These are phyloP conservation scores for Sapayoa aenigma DNA, from an alignment of 2,113 vertebrate species.

Conservation along the genomic window DNA sequence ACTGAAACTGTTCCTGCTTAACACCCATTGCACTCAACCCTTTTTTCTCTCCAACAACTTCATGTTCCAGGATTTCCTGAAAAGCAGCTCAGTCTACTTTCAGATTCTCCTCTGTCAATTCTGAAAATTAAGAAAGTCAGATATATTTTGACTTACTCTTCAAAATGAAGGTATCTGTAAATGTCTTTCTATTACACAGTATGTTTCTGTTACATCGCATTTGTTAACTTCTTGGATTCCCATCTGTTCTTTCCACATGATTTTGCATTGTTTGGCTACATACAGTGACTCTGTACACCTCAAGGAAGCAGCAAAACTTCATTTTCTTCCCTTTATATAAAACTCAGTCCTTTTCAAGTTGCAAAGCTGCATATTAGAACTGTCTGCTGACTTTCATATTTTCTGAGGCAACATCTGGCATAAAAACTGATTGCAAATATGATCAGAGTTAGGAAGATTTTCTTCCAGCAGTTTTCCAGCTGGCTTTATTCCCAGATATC, in stretches of 20 bases:
- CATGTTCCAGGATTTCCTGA: background rate
- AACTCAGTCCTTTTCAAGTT: background rate
- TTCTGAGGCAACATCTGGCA: slow-evolving; percentile 58
- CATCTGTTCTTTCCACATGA: background rate
- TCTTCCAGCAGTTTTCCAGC: slow-evolving; percentile 30
- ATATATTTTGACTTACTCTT: background rate
- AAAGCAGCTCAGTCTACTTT: background rate
- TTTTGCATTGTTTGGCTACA: background rate
- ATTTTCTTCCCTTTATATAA: background rate
- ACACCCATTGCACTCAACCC: background rate
- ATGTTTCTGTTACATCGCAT: background rate
- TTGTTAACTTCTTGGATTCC: background rate
- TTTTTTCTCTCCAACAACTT: background rate
- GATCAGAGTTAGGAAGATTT: slow-evolving; percentile 48
- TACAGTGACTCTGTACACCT: background rate
- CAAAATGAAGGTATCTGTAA: background rate
- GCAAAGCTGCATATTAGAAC: slow-evolving; percentile 16
- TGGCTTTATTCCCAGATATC: slow-evolving; percentile 53
- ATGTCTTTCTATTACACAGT: background rate
- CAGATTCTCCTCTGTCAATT: background rate
- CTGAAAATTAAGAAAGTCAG: background rate
- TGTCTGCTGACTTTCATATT: background rate
- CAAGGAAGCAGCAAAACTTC: background rate
- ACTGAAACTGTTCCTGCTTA: background rate
- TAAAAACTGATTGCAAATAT: slow-evolving; percentile 39